These are phyloP conservation scores for Pristiophorus japonicus DNA, from an alignment of 2,113 vertebrate genomes.

Conservation along the genomic window DNA sequence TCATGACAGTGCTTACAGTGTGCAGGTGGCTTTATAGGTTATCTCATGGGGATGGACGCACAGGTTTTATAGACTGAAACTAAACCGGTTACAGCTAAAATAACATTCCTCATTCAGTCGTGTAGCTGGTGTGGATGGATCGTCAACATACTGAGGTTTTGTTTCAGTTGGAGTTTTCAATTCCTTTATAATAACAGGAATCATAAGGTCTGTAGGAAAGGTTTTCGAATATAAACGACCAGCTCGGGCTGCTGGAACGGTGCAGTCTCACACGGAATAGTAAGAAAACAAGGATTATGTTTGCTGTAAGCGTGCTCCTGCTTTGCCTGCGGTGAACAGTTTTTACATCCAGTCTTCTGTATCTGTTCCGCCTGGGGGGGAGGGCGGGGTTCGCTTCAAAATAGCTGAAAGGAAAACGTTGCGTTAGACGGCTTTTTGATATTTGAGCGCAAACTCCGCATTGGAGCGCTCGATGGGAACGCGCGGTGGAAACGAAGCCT, in stretches of 20 bases:
- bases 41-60: not conserved
- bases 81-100: constrained; percentile 13
- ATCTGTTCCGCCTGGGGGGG: not conserved
- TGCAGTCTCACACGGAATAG: not conserved
- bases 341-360: not conserved
- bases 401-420: not conserved
- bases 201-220: not conserved
- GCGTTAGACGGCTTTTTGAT: not conserved
- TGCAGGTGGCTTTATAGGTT: constrained; percentile 30
- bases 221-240: not conserved
- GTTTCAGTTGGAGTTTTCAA: constrained; percentile 1
- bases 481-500: not conserved
- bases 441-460: not conserved
- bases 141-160: not conserved
- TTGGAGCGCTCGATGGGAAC: not conserved
- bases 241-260: not conserved
- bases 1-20: not conserved
- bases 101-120: not conserved
- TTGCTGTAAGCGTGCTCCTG: not conserved
- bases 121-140: not conserved
- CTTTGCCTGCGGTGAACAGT: not conserved
- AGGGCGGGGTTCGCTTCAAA: not conserved
- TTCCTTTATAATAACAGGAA: constrained; percentile 5
- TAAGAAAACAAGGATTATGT: not conserved
- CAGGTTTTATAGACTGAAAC: not conserved